A percentile compares a stretch with the other conserved stretches of the same genome.
These are phyloP conservation scores for Halocaridina rubra DNA, from an alignment of 2,888 invertebrate species.

Conservation along the genomic window DNA sequence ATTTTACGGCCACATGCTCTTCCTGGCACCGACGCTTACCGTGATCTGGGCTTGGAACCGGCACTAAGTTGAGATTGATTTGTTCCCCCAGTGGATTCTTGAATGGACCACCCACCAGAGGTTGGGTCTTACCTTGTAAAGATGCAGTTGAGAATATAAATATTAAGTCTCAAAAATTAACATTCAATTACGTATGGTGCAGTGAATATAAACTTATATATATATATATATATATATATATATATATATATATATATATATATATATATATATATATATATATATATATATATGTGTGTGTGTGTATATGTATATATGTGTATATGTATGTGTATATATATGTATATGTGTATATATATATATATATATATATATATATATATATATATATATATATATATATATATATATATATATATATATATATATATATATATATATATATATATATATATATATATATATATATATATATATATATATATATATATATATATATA, in stretches of 20 bases:
- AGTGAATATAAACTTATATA: not conserved
- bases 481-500: not conserved
- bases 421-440: not conserved
- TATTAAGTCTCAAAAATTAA: too few relatives aligned
- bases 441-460: constrained; percentile 1
- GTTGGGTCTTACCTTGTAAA: too few relatives aligned
- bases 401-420: not conserved
- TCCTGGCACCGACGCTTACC: too few relatives aligned
- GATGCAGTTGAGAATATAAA: too few relatives aligned
- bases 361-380: constrained; percentile 5
- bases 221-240: not conserved
- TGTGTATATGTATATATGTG: not conserved
- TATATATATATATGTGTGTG: not conserved
- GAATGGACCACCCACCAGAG: too few relatives aligned
- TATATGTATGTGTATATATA: not conserved
- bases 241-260: not conserved
- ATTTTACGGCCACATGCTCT: too few relatives aligned
- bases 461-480: not conserved
- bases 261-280: not conserved
- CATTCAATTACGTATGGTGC: not conserved
- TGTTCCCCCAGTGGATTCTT: too few relatives aligned
- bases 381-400: constrained; percentile 24
- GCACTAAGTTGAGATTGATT: too few relatives aligned
- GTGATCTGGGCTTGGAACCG: too few relatives aligned
- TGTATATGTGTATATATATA: not conserved